Percentiles rank a stretch among this genome's conserved stretches.
phyloP scores from a whole-genome alignment of 2,113 vertebrate genomes.

The Rhipidura dahli region DNA sequence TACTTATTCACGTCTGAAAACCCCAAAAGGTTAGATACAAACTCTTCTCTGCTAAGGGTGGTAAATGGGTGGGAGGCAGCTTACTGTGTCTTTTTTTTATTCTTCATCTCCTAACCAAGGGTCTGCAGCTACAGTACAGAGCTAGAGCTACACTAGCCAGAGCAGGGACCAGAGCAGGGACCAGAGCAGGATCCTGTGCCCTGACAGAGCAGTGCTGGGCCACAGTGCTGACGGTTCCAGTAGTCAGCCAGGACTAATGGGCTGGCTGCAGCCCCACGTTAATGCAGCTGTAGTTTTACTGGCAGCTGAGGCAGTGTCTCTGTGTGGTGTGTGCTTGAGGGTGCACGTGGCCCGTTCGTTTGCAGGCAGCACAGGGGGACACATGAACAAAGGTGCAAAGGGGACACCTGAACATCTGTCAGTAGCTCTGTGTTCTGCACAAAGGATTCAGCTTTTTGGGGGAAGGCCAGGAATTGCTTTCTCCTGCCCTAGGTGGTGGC shows the following conservation, averaged over 20 bases:
- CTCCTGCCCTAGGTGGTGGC: background rate
- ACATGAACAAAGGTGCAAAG: background rate
- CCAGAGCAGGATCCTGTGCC: background rate
- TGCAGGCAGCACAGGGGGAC: background rate
- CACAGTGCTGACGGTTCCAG: background rate
- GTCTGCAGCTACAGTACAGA: background rate
- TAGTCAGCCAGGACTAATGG: background rate
- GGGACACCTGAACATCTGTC: background rate
- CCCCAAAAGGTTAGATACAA: background rate
- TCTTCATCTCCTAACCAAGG: background rate
- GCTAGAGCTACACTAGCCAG: background rate
- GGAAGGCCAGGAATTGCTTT: background rate
- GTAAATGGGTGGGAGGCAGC: background rate
- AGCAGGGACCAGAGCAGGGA: background rate
- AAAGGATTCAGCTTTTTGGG: background rate
- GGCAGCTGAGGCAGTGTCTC: background rate
- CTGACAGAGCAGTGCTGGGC: background rate
- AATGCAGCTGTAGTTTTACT: background rate
- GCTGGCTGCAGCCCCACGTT: background rate
- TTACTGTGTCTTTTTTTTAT: background rate
- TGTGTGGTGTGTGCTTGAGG: background rate
- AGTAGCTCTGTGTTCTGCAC: background rate
- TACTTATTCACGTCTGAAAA: background rate
- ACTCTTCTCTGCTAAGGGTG: background rate
- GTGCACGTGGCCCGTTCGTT: accelerated